These are phyloP conservation scores for Nematostella vectensis DNA, from an alignment of 92 coral and sea anemone genomes.

Conservation along the genomic window DNA sequence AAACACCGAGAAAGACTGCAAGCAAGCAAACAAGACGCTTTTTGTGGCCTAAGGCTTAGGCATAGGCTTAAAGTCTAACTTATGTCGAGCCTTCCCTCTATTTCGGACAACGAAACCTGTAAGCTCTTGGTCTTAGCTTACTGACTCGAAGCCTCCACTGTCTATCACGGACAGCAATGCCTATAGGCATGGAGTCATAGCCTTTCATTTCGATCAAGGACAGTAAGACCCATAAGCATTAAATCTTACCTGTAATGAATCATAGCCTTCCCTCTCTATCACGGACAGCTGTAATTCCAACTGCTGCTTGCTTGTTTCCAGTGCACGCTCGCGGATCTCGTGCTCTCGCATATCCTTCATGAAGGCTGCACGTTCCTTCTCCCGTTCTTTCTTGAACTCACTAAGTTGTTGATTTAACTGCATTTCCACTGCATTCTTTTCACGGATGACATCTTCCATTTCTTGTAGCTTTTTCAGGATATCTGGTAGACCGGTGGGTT, in stretches of 20 bases:
- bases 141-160: too few relatives aligned
- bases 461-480: conserved; percentile 51
- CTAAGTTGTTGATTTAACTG: conserved; percentile 54
- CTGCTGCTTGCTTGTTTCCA: conserved; percentile 60
- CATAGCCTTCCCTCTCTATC: conserved; percentile 70
- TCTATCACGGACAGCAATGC: conserved; percentile 1
- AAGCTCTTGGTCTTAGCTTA: too few relatives aligned
- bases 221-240: conserved; percentile 15
- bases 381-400: conserved; percentile 52
- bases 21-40: too few relatives aligned
- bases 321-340: conserved; percentile 50
- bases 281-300: conserved; percentile 73
- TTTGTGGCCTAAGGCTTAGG: too few relatives aligned
- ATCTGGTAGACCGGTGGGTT: conserved; percentile 33
- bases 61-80: too few relatives aligned
- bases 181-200: conserved; percentile 53
- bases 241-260: conserved; percentile 39
- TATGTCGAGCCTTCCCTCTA: too few relatives aligned
- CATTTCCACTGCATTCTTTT: conserved; percentile 50
- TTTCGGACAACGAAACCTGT: too few relatives aligned
- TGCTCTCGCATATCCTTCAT: conserved; percentile 43
- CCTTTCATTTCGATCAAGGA: conserved; percentile 74
- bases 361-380: conserved; percentile 50
- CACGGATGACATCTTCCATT: conserved; percentile 59
- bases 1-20: too few relatives aligned